Base-by-base conservation (phyloP, 1,140 invertebrate genomes). In the Saccostrea echinata region DNA sequence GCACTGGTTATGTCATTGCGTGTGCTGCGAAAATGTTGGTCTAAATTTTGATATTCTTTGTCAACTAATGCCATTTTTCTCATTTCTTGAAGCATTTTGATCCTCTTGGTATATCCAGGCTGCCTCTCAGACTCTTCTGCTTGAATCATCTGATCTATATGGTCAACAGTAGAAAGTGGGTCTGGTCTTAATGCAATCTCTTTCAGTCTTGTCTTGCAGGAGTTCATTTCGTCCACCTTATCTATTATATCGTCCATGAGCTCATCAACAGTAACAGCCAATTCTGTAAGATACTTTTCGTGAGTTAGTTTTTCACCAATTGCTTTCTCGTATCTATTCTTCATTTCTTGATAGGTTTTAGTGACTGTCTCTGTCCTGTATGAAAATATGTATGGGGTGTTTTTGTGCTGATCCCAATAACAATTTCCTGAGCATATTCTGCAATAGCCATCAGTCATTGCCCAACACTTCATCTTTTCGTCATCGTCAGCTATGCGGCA, bases 361-460 rank as follows among this genome's bases (percentile, higher is more conserved):
- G 18, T 57, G 21, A 76, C 71, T 21, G 57, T 76, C 6, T 53
- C 64, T 18, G 18, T 8, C 8, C 18, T 33, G 1, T 9, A 84
- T n/a, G 86, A 57, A 53, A 84, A 68, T 16, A 52, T 51, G 43
- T 84, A 57, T 0, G 43, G 51, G 30, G 57, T 88, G 24, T 89
- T 89, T 24, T 35, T 76, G 55, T 90, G 90, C 53, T 80, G 16
- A 12, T 33, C 27, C 90, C 90, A 90, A 16, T 51, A 30, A 71
- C 90, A 90, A n/a, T 86, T 57, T 51, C 84, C 55, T 13, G 86
- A 86, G 64, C 90, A 90, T 4, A 86, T n/a, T 11, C 13, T 90
- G 51, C 90, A 90, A 6, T 71, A 16, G 2, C 86, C 86, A 55
- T 84, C 35, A 30, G 2, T 84, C 84, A 85, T 85, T 1, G 87